Evolutionary conservation across 2,113 vertebrate genomes (phyloP).

Genomic region (Eulemur rufifrons): DNA sequence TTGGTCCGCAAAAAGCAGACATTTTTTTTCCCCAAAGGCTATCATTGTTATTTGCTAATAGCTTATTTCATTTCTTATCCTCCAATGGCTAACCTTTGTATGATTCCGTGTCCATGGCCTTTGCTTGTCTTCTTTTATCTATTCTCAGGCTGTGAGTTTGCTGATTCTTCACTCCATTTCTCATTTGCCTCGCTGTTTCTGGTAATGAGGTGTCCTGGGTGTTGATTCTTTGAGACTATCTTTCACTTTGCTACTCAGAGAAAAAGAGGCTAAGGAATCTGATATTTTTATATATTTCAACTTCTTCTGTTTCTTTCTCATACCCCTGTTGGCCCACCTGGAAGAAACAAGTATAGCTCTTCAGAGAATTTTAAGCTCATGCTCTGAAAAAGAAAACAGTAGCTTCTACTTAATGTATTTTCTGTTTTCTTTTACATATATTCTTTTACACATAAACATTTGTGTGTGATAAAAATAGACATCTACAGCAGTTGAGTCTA

Average conservation of each 20-base stretch:
- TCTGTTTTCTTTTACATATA: constrained; percentile 18
- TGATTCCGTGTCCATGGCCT: constrained; percentile 34
- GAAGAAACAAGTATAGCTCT: constrained; percentile 52
- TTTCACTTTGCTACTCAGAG: constrained; percentile 64
- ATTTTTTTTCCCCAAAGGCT: background rate
- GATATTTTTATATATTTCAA: constrained; percentile 71
- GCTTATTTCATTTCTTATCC: constrained; percentile 56
- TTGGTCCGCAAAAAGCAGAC: constrained; percentile 28
- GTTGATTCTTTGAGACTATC: constrained; percentile 64
- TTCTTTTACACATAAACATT: constrained; percentile 31
- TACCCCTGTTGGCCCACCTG: background rate
- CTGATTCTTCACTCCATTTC: constrained; percentile 30
- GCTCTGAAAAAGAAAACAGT: constrained; percentile 53
- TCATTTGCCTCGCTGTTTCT: constrained; percentile 69
- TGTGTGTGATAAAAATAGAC: background rate
- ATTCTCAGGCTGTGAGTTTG: constrained; percentile 29
- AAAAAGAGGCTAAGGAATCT: constrained; percentile 57
- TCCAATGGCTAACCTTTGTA: constrained; percentile 42
- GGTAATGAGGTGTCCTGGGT: constrained; percentile 79
- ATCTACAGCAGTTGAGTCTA: background rate
- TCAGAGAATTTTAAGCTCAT: constrained; percentile 60
- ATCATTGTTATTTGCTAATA: constrained; percentile 37
- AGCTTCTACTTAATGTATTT: constrained; percentile 22
- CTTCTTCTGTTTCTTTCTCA: constrained; percentile 42
- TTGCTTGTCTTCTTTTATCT: constrained; percentile 55